These are phyloP conservation scores for Thunnus maccoyii DNA, from an alignment of 2,113 vertebrate species.

Conservation along the genomic window DNA sequence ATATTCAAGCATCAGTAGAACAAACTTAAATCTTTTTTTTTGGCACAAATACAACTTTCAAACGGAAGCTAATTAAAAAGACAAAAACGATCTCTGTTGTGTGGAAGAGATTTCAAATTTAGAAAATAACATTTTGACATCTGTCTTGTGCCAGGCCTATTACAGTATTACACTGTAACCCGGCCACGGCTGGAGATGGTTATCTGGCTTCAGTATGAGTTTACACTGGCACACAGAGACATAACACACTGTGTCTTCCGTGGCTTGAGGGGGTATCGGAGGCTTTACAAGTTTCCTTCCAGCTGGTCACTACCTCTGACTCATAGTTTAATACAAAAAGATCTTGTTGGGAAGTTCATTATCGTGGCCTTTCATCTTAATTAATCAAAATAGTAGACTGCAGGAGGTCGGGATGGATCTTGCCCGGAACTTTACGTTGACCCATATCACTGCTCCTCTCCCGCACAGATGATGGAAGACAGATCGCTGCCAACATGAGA, in stretches of 20 bases:
- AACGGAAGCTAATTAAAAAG: not conserved
- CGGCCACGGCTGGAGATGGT: slow-evolving; percentile 54
- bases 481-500: slow-evolving; percentile 99
- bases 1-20: not conserved
- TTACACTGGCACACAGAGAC: slow-evolving; percentile 33
- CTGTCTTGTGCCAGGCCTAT: slow-evolving; percentile 39
- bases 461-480: slow-evolving; percentile 91
- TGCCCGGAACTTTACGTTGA: not conserved
- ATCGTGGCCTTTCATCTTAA: slow-evolving; percentile 46
- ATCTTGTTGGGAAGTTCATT: slow-evolving; percentile 35
- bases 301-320: slow-evolving; percentile 56
- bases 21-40: not conserved
- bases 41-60: too few species aligned
- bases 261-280: slow-evolving; percentile 32
- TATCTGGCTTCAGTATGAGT: slow-evolving; percentile 67
- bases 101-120: not conserved
- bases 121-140: slow-evolving; percentile 15
- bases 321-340: slow-evolving; percentile 47
- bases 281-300: slow-evolving; percentile 53
- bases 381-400: slow-evolving; percentile 19
- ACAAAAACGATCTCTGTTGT: not conserved
- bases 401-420: not conserved
- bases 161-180: slow-evolving; percentile 31
- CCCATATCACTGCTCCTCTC: not conserved
- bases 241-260: slow-evolving; percentile 45